Evolutionary conservation across 2,888 invertebrate species (phyloP).

Genomic region (Nebria brevicollis): DNA sequence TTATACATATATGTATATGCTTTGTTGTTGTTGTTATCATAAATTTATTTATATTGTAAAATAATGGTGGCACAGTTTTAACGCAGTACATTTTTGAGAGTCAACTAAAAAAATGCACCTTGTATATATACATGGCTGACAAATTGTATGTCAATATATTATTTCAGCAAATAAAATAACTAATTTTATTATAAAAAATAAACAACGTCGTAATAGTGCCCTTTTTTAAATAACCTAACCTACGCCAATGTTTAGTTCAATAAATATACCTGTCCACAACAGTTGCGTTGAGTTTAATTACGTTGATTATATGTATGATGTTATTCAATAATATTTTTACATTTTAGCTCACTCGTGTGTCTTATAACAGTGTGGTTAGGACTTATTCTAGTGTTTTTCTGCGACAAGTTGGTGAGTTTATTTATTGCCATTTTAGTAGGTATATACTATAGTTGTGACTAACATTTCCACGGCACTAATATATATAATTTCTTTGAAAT

Average conservation of each 20-base stretch:
- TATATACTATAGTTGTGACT: background rate
- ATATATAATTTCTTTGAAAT: background rate
- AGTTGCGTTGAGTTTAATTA: background rate
- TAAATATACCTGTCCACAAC: background rate
- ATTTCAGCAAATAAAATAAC: slow-evolving; percentile 45
- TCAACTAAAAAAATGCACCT: slow-evolving; percentile 20
- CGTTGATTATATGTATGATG: background rate
- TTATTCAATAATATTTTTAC: background rate
- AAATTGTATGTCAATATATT: slow-evolving; percentile 41
- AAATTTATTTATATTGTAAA: slow-evolving; percentile 42
- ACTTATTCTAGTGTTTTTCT: background rate
- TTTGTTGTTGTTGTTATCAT: slow-evolving; percentile 31
- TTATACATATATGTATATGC: slow-evolving; percentile 33
- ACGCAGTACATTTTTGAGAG: slow-evolving; percentile 3
- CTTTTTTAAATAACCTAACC: background rate
- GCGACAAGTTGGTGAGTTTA: background rate
- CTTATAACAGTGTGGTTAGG: background rate
- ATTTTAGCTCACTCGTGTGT: background rate
- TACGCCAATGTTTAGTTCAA: slow-evolving; percentile 10
- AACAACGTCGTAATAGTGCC: background rate
- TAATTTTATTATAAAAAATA: slow-evolving; percentile 39
- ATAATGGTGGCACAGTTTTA: slow-evolving; percentile 13
- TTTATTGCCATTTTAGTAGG: background rate
- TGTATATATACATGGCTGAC: slow-evolving; percentile 33
- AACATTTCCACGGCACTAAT: background rate